phyloP scores from a whole-genome alignment of 2,888 invertebrate genomes.

The Chorisops tibialis region DNA sequence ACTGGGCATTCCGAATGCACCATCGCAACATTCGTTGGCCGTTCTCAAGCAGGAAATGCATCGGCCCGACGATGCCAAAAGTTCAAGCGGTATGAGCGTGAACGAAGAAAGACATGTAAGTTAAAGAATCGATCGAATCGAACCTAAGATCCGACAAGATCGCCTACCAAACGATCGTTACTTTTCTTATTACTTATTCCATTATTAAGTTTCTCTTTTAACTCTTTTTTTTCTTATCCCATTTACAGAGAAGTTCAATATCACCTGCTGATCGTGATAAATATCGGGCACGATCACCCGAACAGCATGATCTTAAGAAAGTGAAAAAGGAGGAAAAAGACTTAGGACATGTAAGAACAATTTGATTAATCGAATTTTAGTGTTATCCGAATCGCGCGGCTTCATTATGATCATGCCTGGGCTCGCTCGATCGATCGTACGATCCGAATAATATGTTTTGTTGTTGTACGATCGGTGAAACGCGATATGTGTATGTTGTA shows the following conservation, averaged over 20 bases:
- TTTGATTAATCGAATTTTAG: slow-evolving; percentile 5
- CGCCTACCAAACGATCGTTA: not conserved
- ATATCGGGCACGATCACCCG: slow-evolving; percentile 76
- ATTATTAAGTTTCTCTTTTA: not conserved
- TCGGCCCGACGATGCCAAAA: slow-evolving; percentile 71
- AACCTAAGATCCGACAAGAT: not conserved
- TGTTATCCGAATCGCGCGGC: not conserved
- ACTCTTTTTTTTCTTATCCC: slow-evolving; percentile 32
- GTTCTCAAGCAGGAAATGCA: slow-evolving; percentile 78
- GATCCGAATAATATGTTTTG: not conserved
- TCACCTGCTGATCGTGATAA: slow-evolving; percentile 76
- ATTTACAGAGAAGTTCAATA: slow-evolving; percentile 74
- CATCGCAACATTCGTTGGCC: slow-evolving; percentile 70
- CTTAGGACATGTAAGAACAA: slow-evolving; percentile 69
- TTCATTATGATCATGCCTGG: not conserved
- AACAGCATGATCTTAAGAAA: slow-evolving; percentile 64
- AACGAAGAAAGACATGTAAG: slow-evolving; percentile 49
- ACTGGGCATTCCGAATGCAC: slow-evolving; percentile 61
- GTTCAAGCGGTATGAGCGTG: slow-evolving; percentile 60
- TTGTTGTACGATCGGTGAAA: too few relatives aligned
- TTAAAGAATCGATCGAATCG: slow-evolving; percentile 1
- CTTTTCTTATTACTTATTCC: not conserved
- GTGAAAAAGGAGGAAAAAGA: slow-evolving; percentile 81
- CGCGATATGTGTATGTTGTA: too few relatives aligned
- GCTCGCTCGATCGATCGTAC: not conserved